These are phyloP conservation scores for Cryptus viduatorius DNA, from an alignment of 2,888 invertebrate species.

Conservation along the genomic window DNA sequence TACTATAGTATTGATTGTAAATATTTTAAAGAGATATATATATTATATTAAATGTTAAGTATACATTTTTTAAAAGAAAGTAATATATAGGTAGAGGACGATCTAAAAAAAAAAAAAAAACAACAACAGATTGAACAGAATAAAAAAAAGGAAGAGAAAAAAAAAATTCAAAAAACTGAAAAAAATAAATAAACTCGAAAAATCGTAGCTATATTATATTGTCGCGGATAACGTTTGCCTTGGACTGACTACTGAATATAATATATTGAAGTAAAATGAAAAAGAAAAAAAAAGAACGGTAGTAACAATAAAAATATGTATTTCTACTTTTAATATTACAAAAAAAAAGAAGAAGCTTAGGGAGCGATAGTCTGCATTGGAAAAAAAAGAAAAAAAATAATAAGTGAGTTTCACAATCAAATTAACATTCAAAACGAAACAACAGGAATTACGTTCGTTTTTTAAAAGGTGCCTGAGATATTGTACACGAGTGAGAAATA, in stretches of 20 bases:
- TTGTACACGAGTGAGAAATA: conserved; percentile 45
- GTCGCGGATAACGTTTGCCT: conserved; percentile 84
- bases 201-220: conserved; percentile 83
- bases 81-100: conserved; percentile 84
- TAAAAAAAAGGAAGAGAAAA: conserved; percentile 51
- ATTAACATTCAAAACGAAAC: conserved; percentile 73
- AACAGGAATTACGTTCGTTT: conserved; percentile 74
- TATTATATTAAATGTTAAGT: conserved; percentile 84
- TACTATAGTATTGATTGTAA: conserved; percentile 84
- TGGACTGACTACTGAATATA: conserved; percentile 83
- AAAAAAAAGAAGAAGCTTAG: conserved; percentile 75
- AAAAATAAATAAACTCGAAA: conserved; percentile 71
- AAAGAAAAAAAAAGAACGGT: conserved; percentile 68
- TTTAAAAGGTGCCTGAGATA: conserved; percentile 65
- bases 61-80: conserved; percentile 85
- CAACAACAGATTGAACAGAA: conserved; percentile 46
- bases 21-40: conserved; percentile 83
- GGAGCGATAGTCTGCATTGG: conserved; percentile 78
- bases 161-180: conserved; percentile 74
- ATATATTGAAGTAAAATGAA: conserved; percentile 68
- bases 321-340: conserved; percentile 85
- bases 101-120: conserved; percentile 61
- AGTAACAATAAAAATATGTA: conserved; percentile 82
- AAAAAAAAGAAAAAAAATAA: conserved; percentile 71
- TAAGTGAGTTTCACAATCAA: conserved; percentile 63